Conservation (phyloP, 23 tunicate genomes). For the Halocynthia roretzi region DNA sequence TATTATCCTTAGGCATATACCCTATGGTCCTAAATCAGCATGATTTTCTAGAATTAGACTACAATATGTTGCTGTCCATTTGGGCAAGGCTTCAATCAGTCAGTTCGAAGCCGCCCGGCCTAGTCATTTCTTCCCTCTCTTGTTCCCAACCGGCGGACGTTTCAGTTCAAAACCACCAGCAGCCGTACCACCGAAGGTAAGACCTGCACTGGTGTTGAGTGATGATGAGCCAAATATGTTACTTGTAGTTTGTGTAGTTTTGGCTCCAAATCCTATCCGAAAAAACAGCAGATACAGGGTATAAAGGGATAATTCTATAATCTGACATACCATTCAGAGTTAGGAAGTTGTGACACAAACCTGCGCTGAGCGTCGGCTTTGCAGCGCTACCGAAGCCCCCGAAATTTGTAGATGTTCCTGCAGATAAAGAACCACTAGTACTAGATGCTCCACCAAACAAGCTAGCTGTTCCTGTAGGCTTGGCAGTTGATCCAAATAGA, state of each 20-base stretch:
- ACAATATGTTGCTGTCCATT: no score
- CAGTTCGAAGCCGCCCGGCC: constrained; percentile 29
- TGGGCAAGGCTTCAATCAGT: not conserved
- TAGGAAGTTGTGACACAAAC: not conserved
- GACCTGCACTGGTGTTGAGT: constrained; percentile 79
- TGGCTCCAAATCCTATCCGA: constrained; percentile 16
- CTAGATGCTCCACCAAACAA: constrained; percentile 20
- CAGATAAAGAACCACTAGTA: not conserved
- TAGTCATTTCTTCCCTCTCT: constrained; percentile 44
- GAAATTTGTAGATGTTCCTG: not conserved
- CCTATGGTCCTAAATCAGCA: no score
- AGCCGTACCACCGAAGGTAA: constrained; percentile 66
- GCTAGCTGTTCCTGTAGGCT: constrained; percentile 30
- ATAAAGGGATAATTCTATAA: not conserved
- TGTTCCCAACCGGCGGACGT: constrained; percentile 42
- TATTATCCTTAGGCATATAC: no score
- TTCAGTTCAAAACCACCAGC: constrained; percentile 43
- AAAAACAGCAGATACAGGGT: not conserved
- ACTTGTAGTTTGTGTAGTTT: constrained; percentile 37
- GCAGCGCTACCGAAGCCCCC: constrained; percentile 21
- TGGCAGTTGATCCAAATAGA: constrained; percentile 16
- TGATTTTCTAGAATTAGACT: no score
- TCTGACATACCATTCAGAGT: not conserved
- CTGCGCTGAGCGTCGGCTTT: constrained; percentile 73
- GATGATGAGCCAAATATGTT: constrained; percentile 57